phyloP scores from a whole-genome alignment of 1,140 invertebrate genomes.

The Hormaphis cornu region DNA sequence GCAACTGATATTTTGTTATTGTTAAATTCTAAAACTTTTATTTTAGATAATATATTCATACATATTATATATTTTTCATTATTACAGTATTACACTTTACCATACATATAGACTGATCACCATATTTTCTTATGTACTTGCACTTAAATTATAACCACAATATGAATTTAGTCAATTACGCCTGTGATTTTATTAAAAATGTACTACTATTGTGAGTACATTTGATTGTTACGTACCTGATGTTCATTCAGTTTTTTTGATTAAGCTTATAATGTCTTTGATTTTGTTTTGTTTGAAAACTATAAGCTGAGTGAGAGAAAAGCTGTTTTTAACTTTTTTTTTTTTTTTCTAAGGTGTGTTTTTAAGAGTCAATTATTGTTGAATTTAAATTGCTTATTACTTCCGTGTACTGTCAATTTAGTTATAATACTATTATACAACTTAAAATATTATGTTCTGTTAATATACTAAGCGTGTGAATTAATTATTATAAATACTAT shows the following conservation, averaged over 20 bases:
- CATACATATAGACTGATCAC: slow-evolving; percentile 15
- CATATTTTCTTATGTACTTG: neutral
- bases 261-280: neutral
- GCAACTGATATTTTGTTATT: slow-evolving; percentile 3
- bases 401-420: neutral
- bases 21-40: neutral
- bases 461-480: neutral
- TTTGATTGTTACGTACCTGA: neutral
- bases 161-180: neutral
- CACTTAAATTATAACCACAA: neutral
- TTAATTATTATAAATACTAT: too few species aligned
- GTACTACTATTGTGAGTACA: neutral
- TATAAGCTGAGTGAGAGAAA: too few species aligned
- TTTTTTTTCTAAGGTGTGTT: neutral
- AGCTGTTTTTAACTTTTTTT: too few species aligned
- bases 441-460: neutral
- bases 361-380: neutral
- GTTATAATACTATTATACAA: neutral
- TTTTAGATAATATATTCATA: neutral
- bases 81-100: neutral
- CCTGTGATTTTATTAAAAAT: neutral
- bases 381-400: neutral
- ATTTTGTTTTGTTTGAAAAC: neutral
- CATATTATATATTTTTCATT: too few species aligned
- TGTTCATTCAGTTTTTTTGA: neutral